phyloP scores from a whole-genome alignment of 2,888 invertebrate species.

The Oligia strigilis region DNA sequence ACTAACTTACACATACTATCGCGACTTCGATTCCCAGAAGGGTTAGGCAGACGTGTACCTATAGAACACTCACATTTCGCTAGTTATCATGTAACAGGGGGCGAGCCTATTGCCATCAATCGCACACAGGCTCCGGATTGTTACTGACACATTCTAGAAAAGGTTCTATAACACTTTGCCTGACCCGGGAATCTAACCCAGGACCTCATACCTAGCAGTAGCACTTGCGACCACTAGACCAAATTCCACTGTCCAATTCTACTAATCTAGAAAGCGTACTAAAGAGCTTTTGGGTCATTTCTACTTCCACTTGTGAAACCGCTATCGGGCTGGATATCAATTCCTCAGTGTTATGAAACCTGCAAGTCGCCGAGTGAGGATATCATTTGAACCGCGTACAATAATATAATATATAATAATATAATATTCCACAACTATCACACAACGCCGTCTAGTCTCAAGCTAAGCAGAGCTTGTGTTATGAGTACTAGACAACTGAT shows the following conservation, averaged over 20 bases:
- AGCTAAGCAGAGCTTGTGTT: too few relatives aligned
- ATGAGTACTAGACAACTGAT: too few relatives aligned
- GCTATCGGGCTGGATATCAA: neutral
- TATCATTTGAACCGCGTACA: conserved; percentile 51
- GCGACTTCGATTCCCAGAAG: too few relatives aligned
- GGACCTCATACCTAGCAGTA: neutral
- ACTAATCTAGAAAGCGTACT: neutral
- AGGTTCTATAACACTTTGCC: neutral
- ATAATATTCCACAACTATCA: too few relatives aligned
- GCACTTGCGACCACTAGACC: neutral
- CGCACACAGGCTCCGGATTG: neutral
- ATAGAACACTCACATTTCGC: neutral
- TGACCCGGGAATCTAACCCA: neutral
- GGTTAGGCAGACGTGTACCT: neutral
- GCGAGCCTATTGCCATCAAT: neutral
- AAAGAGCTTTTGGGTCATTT: conserved; percentile 15
- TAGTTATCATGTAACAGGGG: neutral
- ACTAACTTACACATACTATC: too few relatives aligned
- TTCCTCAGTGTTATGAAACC: conserved; percentile 31
- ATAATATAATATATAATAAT: conserved; percentile 19
- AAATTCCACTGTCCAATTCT: neutral
- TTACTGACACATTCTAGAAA: neutral
- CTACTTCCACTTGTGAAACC: conserved; percentile 2
- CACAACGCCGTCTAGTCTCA: too few relatives aligned
- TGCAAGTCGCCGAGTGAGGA: conserved; percentile 39